Conservation (phyloP, 2,797 vertebrate species). For the Psittacula derbiana region DNA sequence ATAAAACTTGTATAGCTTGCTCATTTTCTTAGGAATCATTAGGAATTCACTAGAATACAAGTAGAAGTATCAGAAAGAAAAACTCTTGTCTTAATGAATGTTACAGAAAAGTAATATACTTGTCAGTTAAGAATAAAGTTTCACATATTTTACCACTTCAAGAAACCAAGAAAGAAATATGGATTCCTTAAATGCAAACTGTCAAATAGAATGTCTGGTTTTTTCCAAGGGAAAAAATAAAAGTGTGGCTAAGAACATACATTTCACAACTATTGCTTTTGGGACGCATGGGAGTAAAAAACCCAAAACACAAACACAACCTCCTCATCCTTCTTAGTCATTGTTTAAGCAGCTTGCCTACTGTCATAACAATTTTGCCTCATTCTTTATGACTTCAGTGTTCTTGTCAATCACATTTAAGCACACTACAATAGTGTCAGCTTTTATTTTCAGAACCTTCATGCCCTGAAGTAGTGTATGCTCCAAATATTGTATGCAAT, state of each 20-base stretch:
- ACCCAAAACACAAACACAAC: neutral
- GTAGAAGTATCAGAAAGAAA: neutral
- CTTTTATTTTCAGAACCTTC: conserved; percentile 38
- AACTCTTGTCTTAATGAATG: neutral
- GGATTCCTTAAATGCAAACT: neutral
- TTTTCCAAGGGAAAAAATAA: neutral
- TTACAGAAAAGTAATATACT: neutral
- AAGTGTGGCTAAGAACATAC: neutral
- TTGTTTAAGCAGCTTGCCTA: neutral
- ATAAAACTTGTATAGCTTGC: neutral
- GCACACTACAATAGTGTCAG: neutral
- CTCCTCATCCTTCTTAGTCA: neutral
- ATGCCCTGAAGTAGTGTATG: neutral
- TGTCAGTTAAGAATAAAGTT: neutral
- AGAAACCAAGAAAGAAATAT: neutral
- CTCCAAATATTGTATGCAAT: neutral
- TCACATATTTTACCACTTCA: neutral
- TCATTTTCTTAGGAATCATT: neutral
- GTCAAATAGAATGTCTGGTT: neutral
- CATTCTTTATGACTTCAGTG: neutral
- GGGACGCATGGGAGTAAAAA: neutral
- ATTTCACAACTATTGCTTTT: neutral
- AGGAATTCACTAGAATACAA: neutral
- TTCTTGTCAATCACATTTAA: conserved; percentile 41
- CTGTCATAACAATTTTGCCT: neutral